phyloP scores from a whole-genome alignment of 2,113 vertebrate species.

The Mellivora capensis region DNA sequence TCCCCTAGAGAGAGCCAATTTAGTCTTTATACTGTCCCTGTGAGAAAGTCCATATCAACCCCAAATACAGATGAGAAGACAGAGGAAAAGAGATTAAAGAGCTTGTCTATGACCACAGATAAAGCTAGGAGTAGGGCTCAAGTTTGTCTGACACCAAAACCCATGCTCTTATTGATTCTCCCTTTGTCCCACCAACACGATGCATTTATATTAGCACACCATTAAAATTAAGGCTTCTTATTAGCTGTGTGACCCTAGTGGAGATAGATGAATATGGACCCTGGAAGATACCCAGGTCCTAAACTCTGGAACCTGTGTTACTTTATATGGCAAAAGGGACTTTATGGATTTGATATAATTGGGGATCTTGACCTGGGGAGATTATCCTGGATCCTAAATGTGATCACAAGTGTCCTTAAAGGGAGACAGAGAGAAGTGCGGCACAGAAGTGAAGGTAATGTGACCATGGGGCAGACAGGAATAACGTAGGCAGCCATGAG shows the following conservation, averaged over 20 bases:
- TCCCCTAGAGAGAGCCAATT: not conserved
- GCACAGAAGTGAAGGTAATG: not conserved
- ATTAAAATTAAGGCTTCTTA: not conserved
- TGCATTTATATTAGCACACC: not conserved
- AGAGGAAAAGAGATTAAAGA: not conserved
- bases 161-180: not conserved
- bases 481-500: accelerated
- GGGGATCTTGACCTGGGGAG: not conserved
- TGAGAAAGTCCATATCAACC: not conserved
- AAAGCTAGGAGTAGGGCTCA: not conserved
- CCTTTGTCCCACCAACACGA: not conserved
- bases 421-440: not conserved
- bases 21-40: not conserved
- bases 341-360: not conserved
- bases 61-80: not conserved
- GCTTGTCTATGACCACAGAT: not conserved
- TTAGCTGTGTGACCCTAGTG: too few relatives aligned
- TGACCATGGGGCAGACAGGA: not conserved
- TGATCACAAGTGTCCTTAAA: not conserved
- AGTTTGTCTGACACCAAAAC: not conserved
- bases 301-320: not conserved
- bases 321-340: not conserved
- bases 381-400: not conserved
- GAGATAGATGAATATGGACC: not conserved
- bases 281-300: not conserved